A percentile compares a stretch with the other conserved stretches of the same genome.
Conservation (phyloP, 2,888 invertebrate genomes). For the Xanthorhoe spadicearia region DNA sequence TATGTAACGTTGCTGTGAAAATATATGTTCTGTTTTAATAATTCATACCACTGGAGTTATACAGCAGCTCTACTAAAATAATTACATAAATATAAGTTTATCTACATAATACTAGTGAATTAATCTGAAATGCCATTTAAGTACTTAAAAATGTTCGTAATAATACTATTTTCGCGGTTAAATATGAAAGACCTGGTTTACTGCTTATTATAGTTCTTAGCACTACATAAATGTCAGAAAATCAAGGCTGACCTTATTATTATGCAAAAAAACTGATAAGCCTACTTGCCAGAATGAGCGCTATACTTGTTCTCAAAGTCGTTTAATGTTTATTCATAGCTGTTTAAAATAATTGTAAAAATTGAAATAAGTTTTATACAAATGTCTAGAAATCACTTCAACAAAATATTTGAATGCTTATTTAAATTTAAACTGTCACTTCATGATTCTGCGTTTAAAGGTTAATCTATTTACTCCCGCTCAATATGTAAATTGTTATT, state of each 20-base stretch:
- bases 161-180: no score
- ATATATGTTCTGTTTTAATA: no score
- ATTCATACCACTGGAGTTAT: no score
- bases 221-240: background rate
- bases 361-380: slow-evolving; percentile 1
- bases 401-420: slow-evolving; percentile 15
- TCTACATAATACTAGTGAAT: no score
- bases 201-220: background rate
- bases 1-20: no score
- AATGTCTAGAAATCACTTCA: slow-evolving; percentile 10
- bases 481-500: slow-evolving; percentile 42
- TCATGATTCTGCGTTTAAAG: slow-evolving; percentile 31
- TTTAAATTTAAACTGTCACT: slow-evolving; percentile 23
- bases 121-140: no score
- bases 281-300: background rate
- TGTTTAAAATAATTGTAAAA: background rate
- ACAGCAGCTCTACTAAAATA: no score
- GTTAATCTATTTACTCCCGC: slow-evolving; percentile 36
- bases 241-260: background rate
- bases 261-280: background rate
- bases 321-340: background rate
- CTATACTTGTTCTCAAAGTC: background rate
- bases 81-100: no score
- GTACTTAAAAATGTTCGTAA: no score
- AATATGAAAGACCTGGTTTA: background rate